Base-by-base conservation (phyloP, 2,797 vertebrate species). In the Enoplosus armatus region DNA sequence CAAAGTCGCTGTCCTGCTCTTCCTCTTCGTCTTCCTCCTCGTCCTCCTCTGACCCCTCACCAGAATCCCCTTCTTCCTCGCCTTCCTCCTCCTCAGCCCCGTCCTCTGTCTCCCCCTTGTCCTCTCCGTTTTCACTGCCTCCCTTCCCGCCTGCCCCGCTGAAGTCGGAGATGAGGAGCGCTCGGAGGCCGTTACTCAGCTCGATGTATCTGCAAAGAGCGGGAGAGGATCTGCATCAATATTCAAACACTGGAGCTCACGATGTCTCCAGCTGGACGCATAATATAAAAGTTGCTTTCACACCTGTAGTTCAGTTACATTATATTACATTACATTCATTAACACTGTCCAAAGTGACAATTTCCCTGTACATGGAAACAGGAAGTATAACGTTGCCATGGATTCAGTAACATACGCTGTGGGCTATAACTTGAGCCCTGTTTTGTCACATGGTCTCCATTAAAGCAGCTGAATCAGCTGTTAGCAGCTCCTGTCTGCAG, bases 81-180 rank as follows among this genome's bases (percentile, higher is more conserved):
- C 67, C 81, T 0, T 79, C 85, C 0, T 85, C 82, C 26, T 68
- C 85, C 0, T 83, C 87, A 3, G 84, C 85, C 0, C 3, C 22
- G 0, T 64, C 80, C 10, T 88, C 83, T 0, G 69, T 78, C 0
- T 85, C 93, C 0, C 60, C 83, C 0, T 20, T 22, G 16, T 71
- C 77, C 20, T 82, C 89, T 0, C 79, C 83, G 0, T 80, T 78
- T 0, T 89, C 93, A 0, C 85, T 8, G 15, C 65, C 83, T 48
- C 84, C 85, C 61, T 89, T 89, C 66, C 90, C 86, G 8, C 95
- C 95, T 1, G 80, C 27, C 20, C 95, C 94, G 84, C 95, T 96
- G 85, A 97, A 91, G 93, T 99, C 98, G 12, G 97, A 98, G 94
- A 99, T 96, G 89, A 99, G 96, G 67, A 99, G 96, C 35, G 92